A percentile compares a stretch with the other conserved stretches of the same genome.
These are phyloP conservation scores for Xiphophorus couchianus DNA, from an alignment of 2,113 vertebrate species.

Conservation along the genomic window DNA sequence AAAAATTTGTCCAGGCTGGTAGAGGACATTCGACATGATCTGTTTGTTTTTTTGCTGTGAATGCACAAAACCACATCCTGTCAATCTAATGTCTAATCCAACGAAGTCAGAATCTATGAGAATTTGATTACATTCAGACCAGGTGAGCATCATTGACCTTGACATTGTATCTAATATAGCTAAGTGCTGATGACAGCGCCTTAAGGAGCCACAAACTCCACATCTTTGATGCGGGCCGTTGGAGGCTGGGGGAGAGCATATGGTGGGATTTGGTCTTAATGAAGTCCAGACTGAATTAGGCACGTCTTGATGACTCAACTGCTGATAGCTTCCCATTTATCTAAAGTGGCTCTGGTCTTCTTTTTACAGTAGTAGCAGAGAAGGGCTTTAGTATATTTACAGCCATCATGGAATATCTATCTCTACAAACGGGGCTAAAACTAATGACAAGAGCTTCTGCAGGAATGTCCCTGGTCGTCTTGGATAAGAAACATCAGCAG, in stretches of 20 bases:
- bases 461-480: too few relatives aligned
- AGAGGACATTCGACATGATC: neutral
- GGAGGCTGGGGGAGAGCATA: neutral
- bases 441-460: too few relatives aligned
- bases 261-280: neutral
- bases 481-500: too few relatives aligned
- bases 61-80: neutral
- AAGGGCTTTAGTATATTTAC: neutral
- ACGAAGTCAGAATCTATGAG: neutral
- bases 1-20: too few relatives aligned
- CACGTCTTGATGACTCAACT: neutral
- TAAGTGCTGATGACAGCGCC: neutral
- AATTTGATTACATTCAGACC: constrained; percentile 1
- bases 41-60: neutral
- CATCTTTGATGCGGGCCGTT: neutral
- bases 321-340: neutral
- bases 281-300: neutral
- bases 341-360: neutral
- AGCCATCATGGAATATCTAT: neutral
- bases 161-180: neutral
- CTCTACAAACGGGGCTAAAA: neutral
- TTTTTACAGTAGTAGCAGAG: neutral
- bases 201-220: neutral
- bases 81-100: neutral
- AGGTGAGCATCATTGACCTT: neutral